phyloP scores from a whole-genome alignment of 2,113 vertebrate genomes.

The Channa maculata region DNA sequence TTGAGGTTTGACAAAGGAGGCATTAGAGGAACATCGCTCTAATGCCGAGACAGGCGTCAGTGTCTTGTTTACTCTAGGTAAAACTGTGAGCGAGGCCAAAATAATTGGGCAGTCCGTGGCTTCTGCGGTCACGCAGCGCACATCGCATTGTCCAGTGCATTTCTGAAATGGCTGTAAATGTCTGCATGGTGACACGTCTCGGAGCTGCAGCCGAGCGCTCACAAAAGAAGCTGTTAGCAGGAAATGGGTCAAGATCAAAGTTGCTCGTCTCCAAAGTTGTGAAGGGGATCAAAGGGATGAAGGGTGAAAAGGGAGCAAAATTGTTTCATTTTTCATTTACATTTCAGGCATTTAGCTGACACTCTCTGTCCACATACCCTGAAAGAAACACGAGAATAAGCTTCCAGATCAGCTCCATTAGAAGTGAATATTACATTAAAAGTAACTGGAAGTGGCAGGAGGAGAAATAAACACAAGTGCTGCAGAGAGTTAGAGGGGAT shows the following conservation, averaged over 20 bases:
- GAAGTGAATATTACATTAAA: background rate
- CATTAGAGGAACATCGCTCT: constrained; percentile 51
- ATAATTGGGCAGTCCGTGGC: constrained; percentile 69
- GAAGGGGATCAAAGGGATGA: constrained; percentile 65
- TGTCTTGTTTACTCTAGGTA: constrained; percentile 75
- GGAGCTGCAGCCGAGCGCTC: constrained; percentile 19
- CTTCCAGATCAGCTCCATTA: constrained; percentile 26
- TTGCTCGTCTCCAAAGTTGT: constrained; percentile 50
- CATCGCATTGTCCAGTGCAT: constrained; percentile 68
- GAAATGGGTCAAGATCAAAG: constrained; percentile 81
- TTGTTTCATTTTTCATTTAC: constrained; percentile 48
- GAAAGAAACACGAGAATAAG: constrained; percentile 21
- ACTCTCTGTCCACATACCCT: constrained; percentile 40
- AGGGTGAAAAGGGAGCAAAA: constrained; percentile 40
- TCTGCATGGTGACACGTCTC: constrained; percentile 63
- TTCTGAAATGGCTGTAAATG: constrained; percentile 62
- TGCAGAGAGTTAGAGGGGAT: constrained; percentile 21
- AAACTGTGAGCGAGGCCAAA: constrained; percentile 50
- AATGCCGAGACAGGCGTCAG: constrained; percentile 40
- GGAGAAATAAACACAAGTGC: constrained; percentile 52
- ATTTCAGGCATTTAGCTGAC: constrained; percentile 51
- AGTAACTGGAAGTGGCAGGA: constrained; percentile 42
- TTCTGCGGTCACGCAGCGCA: constrained; percentile 43
- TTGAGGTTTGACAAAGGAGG: constrained; percentile 52
- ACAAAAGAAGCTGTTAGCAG: constrained; percentile 57